Evolutionary conservation across 2,888 invertebrate species (phyloP), one percentile per base, ranked within the genome.

Genomic region (Mylabris sibirica): DNA sequence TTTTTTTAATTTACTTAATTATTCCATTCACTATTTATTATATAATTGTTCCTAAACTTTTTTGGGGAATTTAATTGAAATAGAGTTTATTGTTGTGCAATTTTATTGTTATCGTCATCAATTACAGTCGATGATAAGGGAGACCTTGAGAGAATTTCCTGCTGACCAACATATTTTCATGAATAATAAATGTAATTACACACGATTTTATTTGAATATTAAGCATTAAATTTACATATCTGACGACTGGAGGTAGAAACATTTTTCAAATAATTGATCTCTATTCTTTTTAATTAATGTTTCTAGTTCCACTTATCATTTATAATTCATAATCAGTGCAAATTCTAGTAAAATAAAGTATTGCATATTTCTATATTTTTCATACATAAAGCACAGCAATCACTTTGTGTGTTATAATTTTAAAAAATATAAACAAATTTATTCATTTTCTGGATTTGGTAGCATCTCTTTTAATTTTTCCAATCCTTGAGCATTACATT

Each of bases 401-500:
- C 30, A 30, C n/a, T n/a, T 30, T 30, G 30, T 30, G 30, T 30
- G n/a, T n/a, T n/a, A n/a, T n/a, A n/a, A n/a, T n/a, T n/a, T n/a
- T n/a, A n/a, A n/a, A 44, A 44, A 17, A 38, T 11, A 38, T 5
- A 6, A 44, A 49, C 2, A 2, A 6, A 63, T 41, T 17, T 41
- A 63, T 65, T 68, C 65, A 5, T 30, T 59, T 66, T 68, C 70
- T 17, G 68, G 63, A 22, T 60, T 68, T 2, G 72, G 69, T 14
- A 71, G 44, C 63, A 76, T 57, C 26, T 75, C 75, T 53, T 74
- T 75, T 17, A 75, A 64, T 53, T 71, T 68, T 3, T 75, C 74
- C 60, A 78, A 71, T 6, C 77, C 79, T 44, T 69, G 71, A 6
- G 67, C 74, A 66, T 81, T 81, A 30, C 75, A 74, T 70, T 80